Base-by-base conservation (phyloP, 2,797 vertebrate genomes). In the Onychomys torridus region DNA sequence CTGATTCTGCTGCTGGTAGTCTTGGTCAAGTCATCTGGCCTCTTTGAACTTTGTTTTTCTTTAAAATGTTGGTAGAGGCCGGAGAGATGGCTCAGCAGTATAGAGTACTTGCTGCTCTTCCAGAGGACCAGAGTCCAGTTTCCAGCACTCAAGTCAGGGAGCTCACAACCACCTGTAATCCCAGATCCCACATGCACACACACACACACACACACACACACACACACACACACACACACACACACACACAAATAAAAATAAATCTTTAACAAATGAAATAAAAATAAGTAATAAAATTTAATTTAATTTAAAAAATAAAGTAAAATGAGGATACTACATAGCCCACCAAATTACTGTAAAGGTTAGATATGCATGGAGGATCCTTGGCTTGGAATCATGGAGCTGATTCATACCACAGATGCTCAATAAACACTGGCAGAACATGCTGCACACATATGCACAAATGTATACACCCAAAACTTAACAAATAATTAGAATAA, bases 401-500 rank as follows among this genome's bases (percentile, higher is more conserved):
- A 83, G 86, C 27, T 84, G 86, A 65, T 5, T 14, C 46, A 29
- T 25, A 19, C 16, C 71, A 49, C 43, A 83, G 76, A 52, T 34
- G 13, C 46, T 94, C 69, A 75, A 25, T 71, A 57, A 85, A 78
- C 71, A 43, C 71, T 67, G 25, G 49, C 78, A 23, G 77, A 32
- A 46, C 17, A 34, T 5, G 46, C 23, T 40, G 27, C 8, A 57
- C 6, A 82, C 21, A 61, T 14, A 63, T 55, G 37, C 37, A 37
- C 1, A 27, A 4, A 69, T 52, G 61, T 3, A 29, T 29, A 49
- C 19, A 57, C 67, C 92, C 83, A 49, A 61, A 90, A 23, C 87
- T 27, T 92, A 90, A 91, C 59, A 34, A 84, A 78, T 91, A 82
- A 92, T 84, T 86, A 77, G 52, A 71, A 92, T 69, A 91, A 93